These are phyloP conservation scores for Cacatua alba DNA, from an alignment of 2,113 vertebrate species.

Conservation along the genomic window DNA sequence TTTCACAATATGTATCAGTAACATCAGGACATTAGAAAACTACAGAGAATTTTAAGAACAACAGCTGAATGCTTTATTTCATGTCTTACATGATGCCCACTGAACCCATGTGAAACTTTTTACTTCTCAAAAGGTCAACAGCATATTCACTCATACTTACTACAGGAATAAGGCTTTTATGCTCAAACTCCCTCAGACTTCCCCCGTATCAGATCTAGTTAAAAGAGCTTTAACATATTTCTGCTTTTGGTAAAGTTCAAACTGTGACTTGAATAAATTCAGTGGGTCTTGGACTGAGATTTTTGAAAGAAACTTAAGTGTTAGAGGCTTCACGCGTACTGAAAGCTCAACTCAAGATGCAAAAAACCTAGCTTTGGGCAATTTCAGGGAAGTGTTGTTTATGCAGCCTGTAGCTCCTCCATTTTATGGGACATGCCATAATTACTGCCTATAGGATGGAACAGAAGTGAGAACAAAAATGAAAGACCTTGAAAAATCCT, in stretches of 20 bases:
- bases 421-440: not conserved
- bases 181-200: not conserved
- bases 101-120: not conserved
- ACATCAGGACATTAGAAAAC: not conserved
- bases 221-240: not conserved
- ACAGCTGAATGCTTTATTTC: not conserved
- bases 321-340: not conserved
- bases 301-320: not conserved
- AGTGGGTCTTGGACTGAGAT: not conserved
- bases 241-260: not conserved
- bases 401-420: not conserved
- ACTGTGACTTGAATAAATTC: not conserved
- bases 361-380: not conserved
- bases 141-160: not conserved
- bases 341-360: not conserved
- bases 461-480: not conserved
- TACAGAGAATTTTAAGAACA: not conserved
- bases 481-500: not conserved
- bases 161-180: not conserved
- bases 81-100: not conserved
- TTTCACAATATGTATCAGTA: not conserved
- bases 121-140: slow-evolving; percentile 1
- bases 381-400: not conserved
- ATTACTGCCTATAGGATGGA: not conserved
- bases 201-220: not conserved